Evolutionary conservation across 1,140 invertebrate species (phyloP), one percentile per base, ranked within the genome.

Genomic region (Drosophila mauritiana): DNA sequence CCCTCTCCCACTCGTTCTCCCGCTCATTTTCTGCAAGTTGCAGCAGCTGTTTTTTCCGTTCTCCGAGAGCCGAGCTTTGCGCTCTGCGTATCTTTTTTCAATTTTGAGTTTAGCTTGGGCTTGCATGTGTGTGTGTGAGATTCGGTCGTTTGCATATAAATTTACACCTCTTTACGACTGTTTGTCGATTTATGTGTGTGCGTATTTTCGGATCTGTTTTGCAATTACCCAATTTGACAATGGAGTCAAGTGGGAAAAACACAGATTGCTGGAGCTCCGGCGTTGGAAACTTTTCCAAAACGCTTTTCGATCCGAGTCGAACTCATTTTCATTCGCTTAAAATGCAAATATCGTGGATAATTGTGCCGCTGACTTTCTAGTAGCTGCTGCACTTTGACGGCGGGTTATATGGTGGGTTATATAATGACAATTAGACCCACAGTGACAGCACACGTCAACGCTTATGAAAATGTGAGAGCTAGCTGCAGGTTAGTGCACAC

Each of bases 81-180:
- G 25, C 62, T 45, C 54, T 43, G 68, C 17, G 42, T 51, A 22
- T 42, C 46, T 54, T 37, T 51, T 46, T 36, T 17, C 52, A 17
- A 39, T 49, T 61, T 63, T 40, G 43, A 55, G 52, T 36, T 36
- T 43, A 39, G 40, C 73, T 43, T 67, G 40, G 17, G 40, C 45
- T 43, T 4, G 10, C n/a, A 17, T 55, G 40, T 36, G 17, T 53
- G 15, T 54, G 13, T 49, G 45, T 49, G 49, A 42, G 15, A 43
- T 46, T 53, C 15, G 27, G 69, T 74, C 59, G 75, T 89, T 88
- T 89, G 83, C 84, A 88, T 89, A 78, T 79, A 76, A 86, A 88
- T 86, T 88, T 88, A 82, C 83, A 86, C 82, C 79, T 86, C 78
- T 83, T 80, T 64, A 65, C 80, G 65, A 65, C 64, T 67, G 64